Percentiles rank a stretch among this genome's conserved stretches.
These are phyloP conservation scores for Elachura formosa DNA, from an alignment of 2,113 vertebrate species.

Conservation along the genomic window DNA sequence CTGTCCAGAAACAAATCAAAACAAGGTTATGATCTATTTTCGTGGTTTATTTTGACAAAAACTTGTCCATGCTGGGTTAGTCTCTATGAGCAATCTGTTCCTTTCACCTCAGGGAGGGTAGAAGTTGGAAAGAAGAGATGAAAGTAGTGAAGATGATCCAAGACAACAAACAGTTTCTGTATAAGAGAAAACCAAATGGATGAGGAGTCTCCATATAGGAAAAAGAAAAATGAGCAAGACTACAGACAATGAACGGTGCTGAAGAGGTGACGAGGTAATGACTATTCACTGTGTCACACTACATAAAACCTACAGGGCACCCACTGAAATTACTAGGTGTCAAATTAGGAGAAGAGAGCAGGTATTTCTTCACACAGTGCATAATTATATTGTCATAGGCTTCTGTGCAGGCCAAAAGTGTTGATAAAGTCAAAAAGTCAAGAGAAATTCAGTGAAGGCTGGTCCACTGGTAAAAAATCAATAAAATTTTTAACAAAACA, in stretches of 20 bases:
- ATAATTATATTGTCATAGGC: slow-evolving; percentile 55
- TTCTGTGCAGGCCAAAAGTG: not conserved
- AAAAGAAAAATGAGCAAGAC: not conserved
- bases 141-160: not conserved
- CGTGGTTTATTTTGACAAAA: not conserved
- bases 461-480: not conserved
- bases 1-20: not conserved
- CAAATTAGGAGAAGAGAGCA: not conserved
- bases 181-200: not conserved
- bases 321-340: slow-evolving; percentile 44
- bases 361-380: not conserved
- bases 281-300: not conserved
- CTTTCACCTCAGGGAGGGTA: not conserved
- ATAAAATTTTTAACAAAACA: not conserved
- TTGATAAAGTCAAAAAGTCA: slow-evolving; percentile 21
- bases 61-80: not conserved
- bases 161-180: not conserved
- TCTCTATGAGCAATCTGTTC: not conserved
- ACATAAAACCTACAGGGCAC: slow-evolving; percentile 26
- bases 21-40: not conserved
- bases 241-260: not conserved
- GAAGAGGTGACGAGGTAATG: slow-evolving; percentile 14
- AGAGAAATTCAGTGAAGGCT: not conserved
- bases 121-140: not conserved
- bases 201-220: not conserved